Conservation (phyloP, 2,888 invertebrate species). For the Mycogona germanica region DNA sequence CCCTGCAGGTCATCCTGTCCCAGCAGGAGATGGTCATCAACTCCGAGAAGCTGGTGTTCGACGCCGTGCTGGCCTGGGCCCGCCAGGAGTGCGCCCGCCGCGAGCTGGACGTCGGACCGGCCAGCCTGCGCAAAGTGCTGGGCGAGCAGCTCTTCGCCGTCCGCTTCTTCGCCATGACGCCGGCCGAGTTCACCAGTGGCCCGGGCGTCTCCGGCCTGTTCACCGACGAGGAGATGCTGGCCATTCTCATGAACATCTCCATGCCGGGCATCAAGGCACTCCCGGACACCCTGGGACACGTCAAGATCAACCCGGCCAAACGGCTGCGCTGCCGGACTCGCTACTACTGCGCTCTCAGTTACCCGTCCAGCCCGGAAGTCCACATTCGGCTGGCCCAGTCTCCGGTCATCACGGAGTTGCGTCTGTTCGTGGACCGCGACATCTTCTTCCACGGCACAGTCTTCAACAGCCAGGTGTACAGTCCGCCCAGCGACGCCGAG, state of each 20-base stretch:
- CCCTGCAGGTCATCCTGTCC: slow-evolving; percentile 59
- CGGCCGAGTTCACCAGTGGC: slow-evolving; percentile 71
- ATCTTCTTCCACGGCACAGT: slow-evolving; percentile 57
- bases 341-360: slow-evolving; percentile 45
- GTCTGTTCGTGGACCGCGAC: slow-evolving; percentile 61
- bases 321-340: slow-evolving; percentile 59
- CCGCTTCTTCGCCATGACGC: slow-evolving; percentile 62
- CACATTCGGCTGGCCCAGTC: slow-evolving; percentile 20
- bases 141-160: slow-evolving; percentile 30
- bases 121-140: slow-evolving; percentile 23
- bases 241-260: slow-evolving; percentile 69
- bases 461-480: slow-evolving; percentile 39
- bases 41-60: slow-evolving; percentile 64
- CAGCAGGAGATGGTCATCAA: slow-evolving; percentile 57
- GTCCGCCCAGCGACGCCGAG: not conserved
- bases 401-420: slow-evolving; percentile 20
- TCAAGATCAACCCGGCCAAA: slow-evolving; percentile 25
- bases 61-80: slow-evolving; percentile 55
- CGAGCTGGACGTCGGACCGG: slow-evolving; percentile 26
- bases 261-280: slow-evolving; percentile 38
- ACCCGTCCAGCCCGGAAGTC: slow-evolving; percentile 17
- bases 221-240: slow-evolving; percentile 61
- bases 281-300: slow-evolving; percentile 6
- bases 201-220: slow-evolving; percentile 60
- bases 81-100: slow-evolving; percentile 43